Evolutionary conservation across 2,113 vertebrate genomes (phyloP).

Genomic region (Malurus elegans): DNA sequence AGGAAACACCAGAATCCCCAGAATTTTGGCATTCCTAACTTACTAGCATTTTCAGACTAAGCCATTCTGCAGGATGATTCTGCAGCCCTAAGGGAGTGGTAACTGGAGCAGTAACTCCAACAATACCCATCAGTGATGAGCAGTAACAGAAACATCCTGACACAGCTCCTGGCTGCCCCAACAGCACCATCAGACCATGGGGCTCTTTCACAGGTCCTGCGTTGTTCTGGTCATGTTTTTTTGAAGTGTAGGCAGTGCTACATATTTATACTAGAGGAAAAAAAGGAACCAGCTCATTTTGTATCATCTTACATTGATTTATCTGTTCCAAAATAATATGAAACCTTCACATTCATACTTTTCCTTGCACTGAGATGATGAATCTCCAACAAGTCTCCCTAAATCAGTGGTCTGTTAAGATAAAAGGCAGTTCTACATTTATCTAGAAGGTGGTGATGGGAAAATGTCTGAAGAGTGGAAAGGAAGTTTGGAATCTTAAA

Average conservation of each 20-base stretch:
- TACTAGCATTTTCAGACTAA: neutral
- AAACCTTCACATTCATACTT: neutral
- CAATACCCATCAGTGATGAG: accelerated
- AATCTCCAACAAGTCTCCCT: neutral
- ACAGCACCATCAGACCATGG: neutral
- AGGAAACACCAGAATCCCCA: neutral
- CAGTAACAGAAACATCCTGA: neutral
- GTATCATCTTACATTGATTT: neutral
- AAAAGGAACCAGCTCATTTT: neutral
- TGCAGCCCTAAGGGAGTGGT: neutral
- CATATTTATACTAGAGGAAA: neutral
- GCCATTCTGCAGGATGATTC: neutral
- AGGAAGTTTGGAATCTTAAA: neutral
- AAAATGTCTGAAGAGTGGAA: neutral
- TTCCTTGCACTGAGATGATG: neutral
- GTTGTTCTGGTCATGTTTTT: neutral
- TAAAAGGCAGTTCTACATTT: neutral
- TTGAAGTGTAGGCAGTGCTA: neutral
- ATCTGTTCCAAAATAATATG: neutral
- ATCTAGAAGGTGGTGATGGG: neutral
- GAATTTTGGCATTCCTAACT: neutral
- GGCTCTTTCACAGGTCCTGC: neutral
- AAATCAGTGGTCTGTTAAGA: neutral
- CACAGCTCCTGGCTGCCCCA: neutral
- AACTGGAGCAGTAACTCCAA: neutral